Conservation (phyloP, 2,888 invertebrate genomes). For the Lysandra bellargus region DNA sequence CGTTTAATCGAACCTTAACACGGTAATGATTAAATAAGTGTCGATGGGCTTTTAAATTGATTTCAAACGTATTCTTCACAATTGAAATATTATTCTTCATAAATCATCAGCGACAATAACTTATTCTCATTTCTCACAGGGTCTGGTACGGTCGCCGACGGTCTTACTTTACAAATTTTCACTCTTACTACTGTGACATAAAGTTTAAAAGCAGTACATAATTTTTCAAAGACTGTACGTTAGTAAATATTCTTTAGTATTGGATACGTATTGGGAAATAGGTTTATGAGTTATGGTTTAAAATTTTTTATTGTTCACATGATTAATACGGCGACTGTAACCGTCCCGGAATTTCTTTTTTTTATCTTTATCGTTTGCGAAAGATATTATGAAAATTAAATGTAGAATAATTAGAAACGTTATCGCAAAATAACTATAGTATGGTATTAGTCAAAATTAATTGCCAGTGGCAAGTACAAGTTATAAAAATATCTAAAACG, state of each 20-base stretch:
- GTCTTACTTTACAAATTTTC: neutral
- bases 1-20: conserved; percentile 12
- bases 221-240: neutral
- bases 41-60: neutral
- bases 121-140: neutral
- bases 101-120: neutral
- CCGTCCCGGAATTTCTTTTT: neutral
- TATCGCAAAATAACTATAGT: neutral
- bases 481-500: neutral
- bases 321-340: neutral
- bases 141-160: neutral
- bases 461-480: neutral
- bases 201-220: neutral
- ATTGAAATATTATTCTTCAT: neutral
- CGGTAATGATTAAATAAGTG: neutral
- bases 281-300: conserved; percentile 13
- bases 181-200: neutral
- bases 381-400: neutral
- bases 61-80: neutral
- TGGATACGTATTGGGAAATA: conserved; percentile 11
- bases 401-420: conserved; percentile 2
- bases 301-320: conserved; percentile 1
- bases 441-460: neutral
- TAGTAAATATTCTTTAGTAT: neutral
- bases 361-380: neutral